These are phyloP conservation scores for Autographa gamma DNA, from an alignment of 2,888 invertebrate genomes.

Conservation along the genomic window DNA sequence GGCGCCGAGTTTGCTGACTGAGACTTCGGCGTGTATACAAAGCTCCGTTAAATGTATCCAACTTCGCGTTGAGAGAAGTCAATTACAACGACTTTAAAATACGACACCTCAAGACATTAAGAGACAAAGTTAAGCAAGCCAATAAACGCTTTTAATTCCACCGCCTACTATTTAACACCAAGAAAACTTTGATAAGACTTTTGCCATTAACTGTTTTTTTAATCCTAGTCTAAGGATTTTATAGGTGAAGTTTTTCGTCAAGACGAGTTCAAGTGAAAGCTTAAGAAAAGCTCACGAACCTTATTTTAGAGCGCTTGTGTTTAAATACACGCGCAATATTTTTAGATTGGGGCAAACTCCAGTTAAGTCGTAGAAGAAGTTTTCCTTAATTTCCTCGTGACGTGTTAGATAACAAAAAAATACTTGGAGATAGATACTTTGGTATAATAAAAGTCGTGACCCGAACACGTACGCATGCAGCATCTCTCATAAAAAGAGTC, in stretches of 20 bases:
- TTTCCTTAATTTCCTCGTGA: slow-evolving; percentile 39
- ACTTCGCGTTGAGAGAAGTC: slow-evolving; percentile 67
- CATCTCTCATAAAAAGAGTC: slow-evolving; percentile 68
- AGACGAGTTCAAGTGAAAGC: slow-evolving; percentile 60
- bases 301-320: slow-evolving; percentile 48
- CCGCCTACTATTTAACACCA: slow-evolving; percentile 68
- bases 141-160: slow-evolving; percentile 68
- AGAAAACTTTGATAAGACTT: slow-evolving; percentile 64
- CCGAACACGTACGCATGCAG: slow-evolving; percentile 62
- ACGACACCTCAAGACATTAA: slow-evolving; percentile 72
- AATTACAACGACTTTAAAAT: slow-evolving; percentile 73
- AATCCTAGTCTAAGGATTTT: slow-evolving; percentile 60
- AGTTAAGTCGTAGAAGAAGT: slow-evolving; percentile 27
- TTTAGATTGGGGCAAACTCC: slow-evolving; percentile 37
- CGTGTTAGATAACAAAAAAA: slow-evolving; percentile 30
- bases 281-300: slow-evolving; percentile 46
- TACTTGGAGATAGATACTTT: slow-evolving; percentile 34
- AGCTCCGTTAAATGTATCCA: slow-evolving; percentile 64
- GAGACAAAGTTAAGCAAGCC: slow-evolving; percentile 72
- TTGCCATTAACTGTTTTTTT: slow-evolving; percentile 63
- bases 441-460: slow-evolving; percentile 61
- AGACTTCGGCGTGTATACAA: slow-evolving; percentile 59
- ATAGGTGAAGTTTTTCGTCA: slow-evolving; percentile 61
- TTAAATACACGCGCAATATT: slow-evolving; percentile 41
- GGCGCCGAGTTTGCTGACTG: slow-evolving; percentile 56